Evolutionary conservation across 2,113 vertebrate genomes (phyloP), one percentile per base, ranked within the genome.

Genomic region (Tamias sibiricus): DNA sequence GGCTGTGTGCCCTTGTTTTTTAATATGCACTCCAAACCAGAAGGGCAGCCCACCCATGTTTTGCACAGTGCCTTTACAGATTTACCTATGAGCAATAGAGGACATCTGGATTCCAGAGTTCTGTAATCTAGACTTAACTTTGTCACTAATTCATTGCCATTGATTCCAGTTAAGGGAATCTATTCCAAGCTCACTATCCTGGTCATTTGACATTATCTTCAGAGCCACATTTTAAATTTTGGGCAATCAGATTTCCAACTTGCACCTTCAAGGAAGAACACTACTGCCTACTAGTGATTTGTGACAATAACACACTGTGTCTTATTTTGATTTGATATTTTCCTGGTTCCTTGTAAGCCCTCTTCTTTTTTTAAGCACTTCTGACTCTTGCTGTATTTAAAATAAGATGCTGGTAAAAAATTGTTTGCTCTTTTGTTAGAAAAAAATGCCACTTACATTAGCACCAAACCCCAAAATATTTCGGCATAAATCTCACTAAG

Each of bases 251-350:
- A 90, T 91, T 22, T 72, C 76, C 87, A 95, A 8, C 42, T 81
- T 47, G 86, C 90, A 91, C 97, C 97, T 97, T 95, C 66, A 47
- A 68, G 88, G 77, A 91, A 83, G 74, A 97, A 96, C 95, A 95
- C 76, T 95, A 95, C 89, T 90, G 80, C 94, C 79, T 76, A 93
- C 30, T 59, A 57, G 84, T 69, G 28, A 72, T 74, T 82, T 71
- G 82, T 64, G 81, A 87, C 81, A 24, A 5, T 37, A 94, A 88
- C 82, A 72, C 79, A 13, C 47, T 42, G 44, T 95, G 92, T 97
- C 96, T 96, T 97, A 69, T 26, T 71, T 49, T 49, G 12, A 49
- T 71, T 49, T 49, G 12, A 49, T 49, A 49, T 12, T 49, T 49
- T 93, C 68, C 82, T 81, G 10, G 54, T 62, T 79, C 52, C 79